These are phyloP conservation scores for Triplophysa yarkandensis DNA, from an alignment of 2,797 vertebrate genomes.

Conservation along the genomic window DNA sequence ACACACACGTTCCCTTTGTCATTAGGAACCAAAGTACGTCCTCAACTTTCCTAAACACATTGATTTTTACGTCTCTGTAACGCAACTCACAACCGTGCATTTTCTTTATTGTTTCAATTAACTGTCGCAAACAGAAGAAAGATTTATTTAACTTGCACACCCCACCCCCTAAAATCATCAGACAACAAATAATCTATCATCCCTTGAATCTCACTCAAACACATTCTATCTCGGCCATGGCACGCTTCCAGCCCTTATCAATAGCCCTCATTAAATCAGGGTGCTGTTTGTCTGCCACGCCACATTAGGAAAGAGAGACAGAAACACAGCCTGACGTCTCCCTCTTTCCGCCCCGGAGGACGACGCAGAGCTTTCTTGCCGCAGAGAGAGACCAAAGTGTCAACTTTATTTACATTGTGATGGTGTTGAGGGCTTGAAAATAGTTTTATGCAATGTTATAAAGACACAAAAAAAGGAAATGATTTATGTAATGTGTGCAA, in stretches of 20 bases:
- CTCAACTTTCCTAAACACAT: neutral
- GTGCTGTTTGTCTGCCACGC: conserved; percentile 38
- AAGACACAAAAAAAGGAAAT: neutral
- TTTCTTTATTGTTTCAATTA: neutral
- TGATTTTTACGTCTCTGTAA: neutral
- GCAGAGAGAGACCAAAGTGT: conserved; percentile 29
- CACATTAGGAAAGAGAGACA: conserved; percentile 37
- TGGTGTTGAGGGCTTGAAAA: conserved; percentile 13
- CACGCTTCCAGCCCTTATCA: conserved; percentile 69
- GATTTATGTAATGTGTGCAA: too few species aligned
- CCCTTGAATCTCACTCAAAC: neutral
- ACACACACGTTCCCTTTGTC: neutral
- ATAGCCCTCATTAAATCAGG: conserved; percentile 61
- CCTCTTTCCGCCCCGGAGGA: conserved; percentile 19
- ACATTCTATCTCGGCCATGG: conserved; percentile 67
- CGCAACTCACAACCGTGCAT: neutral
- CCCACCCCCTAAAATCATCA: conserved; percentile 9
- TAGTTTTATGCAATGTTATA: neutral
- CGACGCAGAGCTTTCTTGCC: neutral
- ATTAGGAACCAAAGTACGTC: conserved; percentile 15
- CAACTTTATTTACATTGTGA: conserved; percentile 35
- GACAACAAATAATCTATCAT: conserved; percentile 12
- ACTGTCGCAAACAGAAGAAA: neutral
- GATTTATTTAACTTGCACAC: conserved; percentile 19
- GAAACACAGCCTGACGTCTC: conserved; percentile 27